Evolutionary conservation across 2,797 vertebrate genomes (phyloP), one percentile per base, ranked within the genome.

Genomic region (Cheirogaleus major): DNA sequence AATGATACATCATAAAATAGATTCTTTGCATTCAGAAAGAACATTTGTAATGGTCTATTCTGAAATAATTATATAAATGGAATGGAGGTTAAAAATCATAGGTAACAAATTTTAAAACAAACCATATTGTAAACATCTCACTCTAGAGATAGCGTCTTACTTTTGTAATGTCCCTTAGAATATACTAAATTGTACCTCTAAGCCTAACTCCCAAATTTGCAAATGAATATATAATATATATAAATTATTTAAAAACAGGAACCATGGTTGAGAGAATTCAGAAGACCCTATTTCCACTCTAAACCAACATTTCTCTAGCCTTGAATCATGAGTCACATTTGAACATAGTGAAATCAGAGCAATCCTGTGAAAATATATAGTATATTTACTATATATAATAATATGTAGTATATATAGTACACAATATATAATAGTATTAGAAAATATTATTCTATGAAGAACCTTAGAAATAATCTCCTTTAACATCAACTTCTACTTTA

Each of bases 211-310:
- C 50, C 25, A 73, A 65, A 89, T 91, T 91, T n/a, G 78, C 6
- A 87, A 89, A 86, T 92, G 13, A 91, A 17, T 52, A 7, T 18
- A 18, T 52, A 52, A 52, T 52, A 59, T 27, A 59, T 70, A 7
- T 63, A 88, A 84, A 76, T 93, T 81, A 84, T 83, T 81, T 83
- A n/a, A 83, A 95, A 94, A 45, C 23, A 67, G 84, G 43, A 81
- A 61, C 7, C 7, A 30, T 50, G 5, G 6, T 72, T 88, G 43
- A 85, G 13, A 90, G 57, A 45, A 81, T 89, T 86, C 61, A 93
- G 18, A 5, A 89, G 45, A 70, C 2, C 9, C 61, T 52, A 69
- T 76, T 92, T 76, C 15, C 18, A 86, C n/a, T 84, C 50, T 63
- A 86, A 78, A 41, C 7, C 38, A 89, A 73, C 1, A 73, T 32